phyloP scores from a whole-genome alignment of 2,113 vertebrate genomes.

The Pagrus major region DNA sequence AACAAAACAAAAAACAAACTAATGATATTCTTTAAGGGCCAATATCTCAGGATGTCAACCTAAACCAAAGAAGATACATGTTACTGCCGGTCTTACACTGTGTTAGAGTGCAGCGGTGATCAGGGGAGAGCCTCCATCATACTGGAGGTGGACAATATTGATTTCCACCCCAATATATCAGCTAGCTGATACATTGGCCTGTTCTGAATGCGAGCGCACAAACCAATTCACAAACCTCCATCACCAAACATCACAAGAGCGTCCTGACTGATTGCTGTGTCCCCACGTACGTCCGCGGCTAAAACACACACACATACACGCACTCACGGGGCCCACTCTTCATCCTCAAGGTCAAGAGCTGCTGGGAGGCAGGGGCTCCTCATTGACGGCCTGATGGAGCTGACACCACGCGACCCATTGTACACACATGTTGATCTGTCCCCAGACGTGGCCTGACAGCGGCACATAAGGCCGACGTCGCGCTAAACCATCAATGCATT shows the following conservation, averaged over 20 bases:
- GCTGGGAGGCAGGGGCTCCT: conserved; percentile 51
- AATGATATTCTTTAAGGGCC: not conserved
- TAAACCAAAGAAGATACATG: conserved; percentile 52
- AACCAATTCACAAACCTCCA: conserved; percentile 72
- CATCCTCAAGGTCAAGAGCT: conserved; percentile 79
- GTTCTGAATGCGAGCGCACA: conserved; percentile 73
- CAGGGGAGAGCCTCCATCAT: conserved; percentile 61
- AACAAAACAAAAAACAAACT: conserved; percentile 18
- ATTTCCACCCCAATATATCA: conserved; percentile 72
- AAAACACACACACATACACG: conserved; percentile 34
- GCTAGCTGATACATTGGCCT: conserved; percentile 66
- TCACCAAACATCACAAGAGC: conserved; percentile 70
- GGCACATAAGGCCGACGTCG: conserved; percentile 33
- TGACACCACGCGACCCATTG: conserved; percentile 66
- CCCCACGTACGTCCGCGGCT: conserved; percentile 44
- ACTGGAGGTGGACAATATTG: conserved; percentile 69
- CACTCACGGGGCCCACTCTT: conserved; percentile 48
- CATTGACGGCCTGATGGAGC: conserved; percentile 62
- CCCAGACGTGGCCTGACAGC: conserved; percentile 71
- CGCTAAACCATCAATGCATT: conserved; percentile 67
- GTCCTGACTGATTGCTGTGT: conserved; percentile 74
- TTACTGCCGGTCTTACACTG: conserved; percentile 6
- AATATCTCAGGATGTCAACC: not conserved
- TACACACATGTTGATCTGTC: conserved; percentile 78
- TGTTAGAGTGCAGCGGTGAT: conserved; percentile 43